Evolutionary conservation across 2,888 invertebrate species (phyloP).

Genomic region (Tetragonula carbonaria): DNA sequence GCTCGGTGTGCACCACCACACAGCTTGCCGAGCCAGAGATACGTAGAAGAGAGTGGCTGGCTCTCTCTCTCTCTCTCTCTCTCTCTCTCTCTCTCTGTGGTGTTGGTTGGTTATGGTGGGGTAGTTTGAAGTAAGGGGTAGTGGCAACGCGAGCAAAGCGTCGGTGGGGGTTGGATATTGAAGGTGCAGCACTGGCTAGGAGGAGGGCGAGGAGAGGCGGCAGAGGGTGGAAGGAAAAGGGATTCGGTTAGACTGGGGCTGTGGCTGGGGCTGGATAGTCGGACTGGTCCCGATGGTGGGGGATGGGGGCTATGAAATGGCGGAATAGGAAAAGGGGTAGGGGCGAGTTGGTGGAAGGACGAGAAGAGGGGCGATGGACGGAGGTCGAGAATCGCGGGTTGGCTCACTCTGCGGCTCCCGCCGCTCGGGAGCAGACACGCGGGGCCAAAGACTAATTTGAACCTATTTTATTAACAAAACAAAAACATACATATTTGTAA

Average conservation of each 20-base stretch:
- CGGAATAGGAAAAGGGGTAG: slow-evolving; percentile 59
- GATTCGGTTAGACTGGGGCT: slow-evolving; percentile 71
- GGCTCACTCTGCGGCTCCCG: slow-evolving; percentile 84
- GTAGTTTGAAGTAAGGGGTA: slow-evolving; percentile 15
- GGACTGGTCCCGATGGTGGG: slow-evolving; percentile 66
- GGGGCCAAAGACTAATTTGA: slow-evolving; percentile 82
- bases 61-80: too few relatives aligned
- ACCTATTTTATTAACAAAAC: slow-evolving; percentile 81
- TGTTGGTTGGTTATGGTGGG: not conserved
- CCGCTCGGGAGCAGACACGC: slow-evolving; percentile 84
- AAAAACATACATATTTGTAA: slow-evolving; percentile 79
- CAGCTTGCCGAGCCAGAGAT: slow-evolving; percentile 39
- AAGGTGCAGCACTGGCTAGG: slow-evolving; percentile 51
- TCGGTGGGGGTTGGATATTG: slow-evolving; percentile 49
- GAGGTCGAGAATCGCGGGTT: slow-evolving; percentile 79
- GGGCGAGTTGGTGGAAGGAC: slow-evolving; percentile 53
- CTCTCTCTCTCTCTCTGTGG: not conserved
- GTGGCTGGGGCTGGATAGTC: slow-evolving; percentile 75
- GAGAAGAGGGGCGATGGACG: slow-evolving; percentile 68
- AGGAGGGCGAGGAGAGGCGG: slow-evolving; percentile 17
- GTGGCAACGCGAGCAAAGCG: slow-evolving; percentile 6
- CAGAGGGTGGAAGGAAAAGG: slow-evolving; percentile 52
- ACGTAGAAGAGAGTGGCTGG: slow-evolving; percentile 59
- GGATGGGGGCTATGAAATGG: slow-evolving; percentile 58
- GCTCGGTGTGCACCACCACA: slow-evolving; percentile 71